A percentile compares a stretch with the other conserved stretches of the same genome.
Conservation (phyloP, 2,797 vertebrate genomes). For the Halcyon chelicuti region DNA sequence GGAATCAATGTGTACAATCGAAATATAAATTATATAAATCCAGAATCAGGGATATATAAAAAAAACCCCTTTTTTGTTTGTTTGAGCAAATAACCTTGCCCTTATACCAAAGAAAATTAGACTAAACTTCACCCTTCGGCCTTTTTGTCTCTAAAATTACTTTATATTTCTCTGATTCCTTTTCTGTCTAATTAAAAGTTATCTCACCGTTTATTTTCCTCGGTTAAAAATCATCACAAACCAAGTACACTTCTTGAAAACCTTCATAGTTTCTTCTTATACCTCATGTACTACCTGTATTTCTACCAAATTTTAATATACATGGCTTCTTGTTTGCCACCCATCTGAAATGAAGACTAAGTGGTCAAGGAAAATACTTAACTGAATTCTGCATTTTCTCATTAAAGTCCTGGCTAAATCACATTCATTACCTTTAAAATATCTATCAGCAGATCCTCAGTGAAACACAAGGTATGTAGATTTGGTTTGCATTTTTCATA, state of each 20-base stretch:
- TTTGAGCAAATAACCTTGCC: slow-evolving; percentile 6
- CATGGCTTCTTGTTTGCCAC: background rate
- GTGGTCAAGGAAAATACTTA: background rate
- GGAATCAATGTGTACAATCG: slow-evolving; percentile 35
- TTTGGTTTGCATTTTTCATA: background rate
- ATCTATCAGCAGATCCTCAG: background rate
- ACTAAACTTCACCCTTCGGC: background rate
- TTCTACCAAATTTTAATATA: background rate
- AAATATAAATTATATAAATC: slow-evolving; percentile 29
- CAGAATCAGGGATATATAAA: background rate
- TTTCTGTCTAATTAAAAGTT: background rate
- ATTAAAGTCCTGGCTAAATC: background rate
- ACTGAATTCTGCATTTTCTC: background rate
- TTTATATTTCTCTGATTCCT: background rate
- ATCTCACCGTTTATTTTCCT: background rate
- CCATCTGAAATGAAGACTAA: background rate
- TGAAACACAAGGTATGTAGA: background rate
- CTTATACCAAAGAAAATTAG: slow-evolving; percentile 36
- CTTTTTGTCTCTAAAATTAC: background rate
- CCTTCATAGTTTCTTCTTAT: background rate
- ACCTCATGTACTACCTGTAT: background rate
- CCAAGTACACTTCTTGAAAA: background rate
- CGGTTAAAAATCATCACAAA: background rate
- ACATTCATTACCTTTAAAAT: background rate
- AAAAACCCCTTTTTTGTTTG: background rate